A percentile compares a stretch with the other conserved stretches of the same genome.
Conservation (phyloP, 2,113 vertebrate genomes). For the Myotis yumanensis region DNA sequence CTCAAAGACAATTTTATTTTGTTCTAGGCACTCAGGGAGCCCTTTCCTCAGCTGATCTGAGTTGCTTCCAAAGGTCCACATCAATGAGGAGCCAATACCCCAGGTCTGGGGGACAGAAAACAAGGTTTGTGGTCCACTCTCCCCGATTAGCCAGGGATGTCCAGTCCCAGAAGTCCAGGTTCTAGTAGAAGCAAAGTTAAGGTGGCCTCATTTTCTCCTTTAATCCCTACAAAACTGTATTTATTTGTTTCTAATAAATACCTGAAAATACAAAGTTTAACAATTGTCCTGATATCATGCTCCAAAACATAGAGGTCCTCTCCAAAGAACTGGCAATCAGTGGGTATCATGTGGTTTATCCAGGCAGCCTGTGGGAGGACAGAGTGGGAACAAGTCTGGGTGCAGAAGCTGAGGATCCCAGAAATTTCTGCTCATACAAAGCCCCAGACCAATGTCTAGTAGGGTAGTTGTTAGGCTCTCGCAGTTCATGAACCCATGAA, state of each 20-base stretch:
- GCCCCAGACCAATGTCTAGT: neutral
- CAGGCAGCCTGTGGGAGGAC: neutral
- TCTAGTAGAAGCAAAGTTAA: neutral
- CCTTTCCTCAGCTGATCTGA: neutral
- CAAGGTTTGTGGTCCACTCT: neutral
- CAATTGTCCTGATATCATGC: neutral
- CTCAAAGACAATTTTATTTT: neutral
- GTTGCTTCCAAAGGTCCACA: neutral
- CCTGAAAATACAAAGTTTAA: neutral
- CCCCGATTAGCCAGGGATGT: neutral
- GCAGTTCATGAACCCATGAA: neutral
- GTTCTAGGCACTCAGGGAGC: neutral
- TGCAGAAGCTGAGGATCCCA: neutral
- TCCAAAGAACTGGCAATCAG: neutral
- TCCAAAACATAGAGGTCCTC: neutral
- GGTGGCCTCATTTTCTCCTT: neutral
- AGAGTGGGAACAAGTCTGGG: neutral
- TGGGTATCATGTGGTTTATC: neutral
- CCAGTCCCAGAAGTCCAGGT: neutral
- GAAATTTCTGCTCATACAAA: neutral
- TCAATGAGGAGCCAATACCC: neutral
- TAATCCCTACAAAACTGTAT: neutral
- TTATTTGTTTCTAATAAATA: neutral
- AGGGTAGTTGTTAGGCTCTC: neutral
- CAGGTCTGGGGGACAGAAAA: neutral